phyloP scores from a whole-genome alignment of 2,888 invertebrate genomes.

The Microctonus aethiopoides region DNA sequence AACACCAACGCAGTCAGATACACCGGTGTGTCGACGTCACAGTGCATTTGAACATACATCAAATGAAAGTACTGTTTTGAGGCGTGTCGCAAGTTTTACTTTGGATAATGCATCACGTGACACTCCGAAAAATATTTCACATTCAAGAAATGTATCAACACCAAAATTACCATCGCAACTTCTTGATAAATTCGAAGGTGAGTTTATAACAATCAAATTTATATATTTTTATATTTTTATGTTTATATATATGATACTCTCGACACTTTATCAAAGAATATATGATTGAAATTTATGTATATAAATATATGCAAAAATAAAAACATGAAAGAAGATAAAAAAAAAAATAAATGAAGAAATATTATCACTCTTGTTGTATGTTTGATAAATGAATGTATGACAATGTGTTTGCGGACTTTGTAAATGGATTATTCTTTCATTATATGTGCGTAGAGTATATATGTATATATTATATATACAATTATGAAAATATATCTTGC shows the following conservation, averaged over 20 bases:
- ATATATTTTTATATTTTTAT: too few species aligned
- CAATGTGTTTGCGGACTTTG: slow-evolving; percentile 1
- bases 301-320: not conserved
- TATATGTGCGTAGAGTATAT: too few species aligned
- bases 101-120: slow-evolving; percentile 70
- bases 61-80: slow-evolving; percentile 77
- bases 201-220: slow-evolving; percentile 48
- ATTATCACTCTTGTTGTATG: slow-evolving; percentile 1
- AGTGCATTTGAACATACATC: slow-evolving; percentile 70
- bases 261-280: not conserved
- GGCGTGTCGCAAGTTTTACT: slow-evolving; percentile 87
- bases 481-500: too few species aligned
- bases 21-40: slow-evolving; percentile 57
- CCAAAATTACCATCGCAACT: slow-evolving; percentile 71
- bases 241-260: not conserved
- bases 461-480: too few species aligned
- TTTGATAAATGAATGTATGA: slow-evolving; percentile 12
- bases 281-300: not conserved
- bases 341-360: not conserved
- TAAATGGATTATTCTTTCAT: slow-evolving; percentile 5
- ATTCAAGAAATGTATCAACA: slow-evolving; percentile 69
- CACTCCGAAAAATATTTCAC: slow-evolving; percentile 83
- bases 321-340: not conserved
- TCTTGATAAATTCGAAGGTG: slow-evolving; percentile 94
- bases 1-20: slow-evolving; percentile 31